phyloP scores from a whole-genome alignment of 2,888 invertebrate genomes.

The Drosophila acutilabella region DNA sequence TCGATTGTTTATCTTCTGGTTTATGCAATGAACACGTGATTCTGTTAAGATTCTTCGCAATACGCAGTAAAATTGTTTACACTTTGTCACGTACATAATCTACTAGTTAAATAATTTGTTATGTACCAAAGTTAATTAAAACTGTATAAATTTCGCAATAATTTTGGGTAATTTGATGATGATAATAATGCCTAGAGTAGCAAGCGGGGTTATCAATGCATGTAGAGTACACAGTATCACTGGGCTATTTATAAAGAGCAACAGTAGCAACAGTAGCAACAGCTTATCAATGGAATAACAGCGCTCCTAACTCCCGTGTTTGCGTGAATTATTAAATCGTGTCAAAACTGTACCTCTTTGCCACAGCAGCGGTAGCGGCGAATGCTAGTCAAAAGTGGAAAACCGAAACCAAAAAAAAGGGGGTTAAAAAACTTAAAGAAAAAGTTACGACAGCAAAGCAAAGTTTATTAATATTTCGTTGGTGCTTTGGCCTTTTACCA shows the following conservation, averaged over 20 bases:
- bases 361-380: not conserved
- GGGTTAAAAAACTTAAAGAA: slow-evolving; percentile 21
- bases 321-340: slow-evolving; percentile 34
- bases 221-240: slow-evolving; percentile 21
- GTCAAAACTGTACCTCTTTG: slow-evolving; percentile 47
- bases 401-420: not conserved
- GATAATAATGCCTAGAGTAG: slow-evolving; percentile 35
- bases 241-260: slow-evolving; percentile 25
- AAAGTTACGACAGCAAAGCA: slow-evolving; percentile 23
- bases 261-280: slow-evolving; percentile 16
- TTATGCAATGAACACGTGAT: slow-evolving; percentile 31
- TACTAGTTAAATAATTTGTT: not conserved
- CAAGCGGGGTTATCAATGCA: slow-evolving; percentile 52
- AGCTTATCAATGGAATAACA: slow-evolving; percentile 48
- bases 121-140: no score
- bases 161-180: slow-evolving; percentile 31
- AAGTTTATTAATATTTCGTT: slow-evolving; percentile 16
- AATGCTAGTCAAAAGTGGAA: slow-evolving; percentile 32
- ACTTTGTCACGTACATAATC: slow-evolving; percentile 22
- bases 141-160: not conserved
- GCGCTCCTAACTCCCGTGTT: slow-evolving; percentile 33
- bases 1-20: slow-evolving; percentile 22
- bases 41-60: slow-evolving; percentile 1
- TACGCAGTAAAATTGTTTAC: slow-evolving; percentile 13
- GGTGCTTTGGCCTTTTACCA: slow-evolving; percentile 30